Evolutionary conservation across 2,113 vertebrate species (phyloP), one percentile per base, ranked within the genome.

Genomic region (Alethe castanea): DNA sequence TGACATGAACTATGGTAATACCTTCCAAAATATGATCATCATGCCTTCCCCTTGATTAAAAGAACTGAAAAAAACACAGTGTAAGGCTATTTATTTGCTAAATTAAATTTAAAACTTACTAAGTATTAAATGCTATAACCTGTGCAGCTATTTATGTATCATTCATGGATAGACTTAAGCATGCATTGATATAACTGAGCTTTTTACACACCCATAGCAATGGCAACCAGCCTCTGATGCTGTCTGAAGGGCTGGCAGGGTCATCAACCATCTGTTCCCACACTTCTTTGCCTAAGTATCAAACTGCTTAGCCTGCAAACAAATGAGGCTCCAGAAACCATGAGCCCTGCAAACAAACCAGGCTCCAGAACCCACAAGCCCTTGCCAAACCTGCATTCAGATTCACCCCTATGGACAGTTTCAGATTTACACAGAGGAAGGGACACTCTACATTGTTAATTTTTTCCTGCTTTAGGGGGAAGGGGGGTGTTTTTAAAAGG

Each of bases 241-340:
- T 66, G 33, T 9, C 50, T 84, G 69, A 86, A 83, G 64, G 54
- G 42, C 38, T 72, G 44, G 70, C 48, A 44, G 52, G 74, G 76
- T 69, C 90, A 79, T 54, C 86, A 60, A 22, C 86, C 83, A 81
- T 36, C 72, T 70, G 61, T 53, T 81, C n/a, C 71, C 52, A 83
- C 60, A 19, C 44, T 67, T 48, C 57, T 1, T 31, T 36, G n/a
- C 64, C 56, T 25, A 70, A 85, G 35, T 14, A 66, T 31, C 7
- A 3, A 83, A 77, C 24, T 18, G 33, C 71, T 54, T 10, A 23
- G 23, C n/a, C 78, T 85, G 62, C 24, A 61, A 52, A 79, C 57
- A 73, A 57, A 18, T 11, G 24, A 29, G 31, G 38, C 48, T 53
- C 14, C 31, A 64, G 31, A 14, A 42, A 1, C 40, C 71, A 59